Base-by-base conservation (phyloP, 2,888 invertebrate genomes). In the Ceriagrion tenellum region DNA sequence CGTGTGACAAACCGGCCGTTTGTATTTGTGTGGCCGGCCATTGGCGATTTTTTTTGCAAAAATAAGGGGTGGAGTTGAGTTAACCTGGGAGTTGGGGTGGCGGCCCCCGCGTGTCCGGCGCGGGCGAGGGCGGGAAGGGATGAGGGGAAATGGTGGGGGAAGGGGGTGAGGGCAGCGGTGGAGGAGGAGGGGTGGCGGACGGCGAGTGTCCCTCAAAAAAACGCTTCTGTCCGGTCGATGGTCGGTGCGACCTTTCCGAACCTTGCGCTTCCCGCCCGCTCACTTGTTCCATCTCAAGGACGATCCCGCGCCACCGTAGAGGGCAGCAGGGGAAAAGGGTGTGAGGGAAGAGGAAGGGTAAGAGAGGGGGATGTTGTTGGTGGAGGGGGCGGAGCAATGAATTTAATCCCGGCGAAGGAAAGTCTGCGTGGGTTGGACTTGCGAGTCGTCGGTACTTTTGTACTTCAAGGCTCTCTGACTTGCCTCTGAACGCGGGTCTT, bases 201-300 rank as follows among this genome's bases (percentile, higher is more conserved):
- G 55, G 89, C 55, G 55, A 12, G n/a, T 55, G 89, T 55, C 55
- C 89, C 89, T 16, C 12, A 89, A 40, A 40, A 59, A 59, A 55
- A 89, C 89, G 89, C 89, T 55, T 55, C 89, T 89, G 89, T 89
- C 89, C 89, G 89, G 89, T 89, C 55, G 55, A 55, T 55, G 89
- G 55, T 89, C 55, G 89, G 89, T 26, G 89, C 89, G 89, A 93
- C 69, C 69, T 93, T 47, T 35, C 59, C 35, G 30, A 91, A 18
- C 59, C 91, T 59, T 91, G 59, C 91, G 91, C 91, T 40, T 56
- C 47, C 20, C 91, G 40, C 26, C 47, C 69, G 59, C 69, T 74
- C 93, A 47, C 40, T 40, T 69, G 63, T 63, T 81, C 2, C 93
- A 40, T 47, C 69, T 93, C 93, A 93, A 93, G 93, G 93, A 69